Base-by-base conservation (phyloP, 2,113 vertebrate genomes). In the Ageneiosus marmoratus region DNA sequence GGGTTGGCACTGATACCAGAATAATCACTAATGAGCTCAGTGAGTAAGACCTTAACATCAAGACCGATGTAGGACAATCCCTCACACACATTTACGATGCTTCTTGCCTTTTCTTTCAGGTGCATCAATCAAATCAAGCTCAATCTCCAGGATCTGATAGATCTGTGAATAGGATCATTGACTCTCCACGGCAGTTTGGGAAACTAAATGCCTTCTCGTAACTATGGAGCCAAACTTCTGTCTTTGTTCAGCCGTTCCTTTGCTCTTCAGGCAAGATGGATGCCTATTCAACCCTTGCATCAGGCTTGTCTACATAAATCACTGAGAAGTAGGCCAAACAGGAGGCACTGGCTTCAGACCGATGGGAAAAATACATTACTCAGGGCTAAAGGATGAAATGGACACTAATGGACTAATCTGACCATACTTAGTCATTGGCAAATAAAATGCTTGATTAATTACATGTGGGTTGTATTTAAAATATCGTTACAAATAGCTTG, bases 51-150 rank as follows among this genome's bases (percentile, higher is more conserved):
- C 8, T 60, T 48, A 60, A 58, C 69, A 74, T 74, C 50, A 72
- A 72, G 79, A 72, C 79, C n/a, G 16, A 81, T 72, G 48, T 37
- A 53, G 51, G 32, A 75, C 56, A 32, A 53, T 74, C 53, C 56
- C 70, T 72, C 81, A 75, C 56, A 46, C 69, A 37, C 56, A 67
- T 86, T 78, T 80, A 79, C 18, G 77, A 86, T 79, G 63, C 69
- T 70, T 65, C 46, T 67, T 84, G 79, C 83, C 60, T 81, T 85
- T 79, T 85, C 83, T 81, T 48, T 77, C 81, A 83, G 78, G 73
- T 81, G 82, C 81, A 88, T 87, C 81, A 86, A 87, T 88, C 92
- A 92, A 90, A 87, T 81, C 88, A 62, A 86, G 86, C 88, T 90
- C 89, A 89, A 73, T 90, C 85, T 89, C 67, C 76, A 48, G 82